Evolutionary conservation across 64 coral and sea anemone species (phyloP), one percentile per base, ranked within the genome.

Genomic region (Acropora yongei): DNA sequence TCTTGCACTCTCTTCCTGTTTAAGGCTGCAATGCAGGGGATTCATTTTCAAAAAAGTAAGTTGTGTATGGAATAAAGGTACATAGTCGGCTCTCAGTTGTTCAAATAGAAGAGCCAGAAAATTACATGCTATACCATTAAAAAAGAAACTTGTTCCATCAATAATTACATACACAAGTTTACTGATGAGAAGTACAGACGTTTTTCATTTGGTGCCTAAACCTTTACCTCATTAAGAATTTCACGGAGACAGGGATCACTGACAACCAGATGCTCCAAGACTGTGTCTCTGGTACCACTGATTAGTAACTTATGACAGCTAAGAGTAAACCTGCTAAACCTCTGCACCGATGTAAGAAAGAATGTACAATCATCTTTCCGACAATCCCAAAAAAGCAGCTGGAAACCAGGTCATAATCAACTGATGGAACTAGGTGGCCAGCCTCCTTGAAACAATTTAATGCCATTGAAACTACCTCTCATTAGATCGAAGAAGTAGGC

Each of bases 321-420:
- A 78, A 78, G 69, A 44, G 68, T 48, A 81, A 18, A 71, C 88
- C 77, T 40, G 40, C 53, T 67, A 90, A 90, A 49, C 88, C 88
- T 81, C 49, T 69, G 77, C 88, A 90, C 49, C 81, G 6, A 50
- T 90, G 13, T 12, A 90, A 18, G 11, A 90, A 43, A 51, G 78
- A 71, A 80, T 90, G 88, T 17, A 90, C 41, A 53, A 90, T 69
- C 78, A 90, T 90, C 57, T 90, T 80, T 1, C 88, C 58, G 66
- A 81, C 66, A 41, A 90, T 44, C 44, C 53, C 41, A 57, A 81
- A 90, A 69, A 90, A 80, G 11, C 47, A 47, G 77, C 57, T 49
- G 20, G 76, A 90, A 49, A 81, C 41, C 1, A 81, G 65, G 17
- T 90, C 78, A 13, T 80, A 90, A 71, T 90, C 77, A 41, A 44